Base-by-base conservation (phyloP, 2,113 vertebrate genomes). In the Calyptomena viridis region DNA sequence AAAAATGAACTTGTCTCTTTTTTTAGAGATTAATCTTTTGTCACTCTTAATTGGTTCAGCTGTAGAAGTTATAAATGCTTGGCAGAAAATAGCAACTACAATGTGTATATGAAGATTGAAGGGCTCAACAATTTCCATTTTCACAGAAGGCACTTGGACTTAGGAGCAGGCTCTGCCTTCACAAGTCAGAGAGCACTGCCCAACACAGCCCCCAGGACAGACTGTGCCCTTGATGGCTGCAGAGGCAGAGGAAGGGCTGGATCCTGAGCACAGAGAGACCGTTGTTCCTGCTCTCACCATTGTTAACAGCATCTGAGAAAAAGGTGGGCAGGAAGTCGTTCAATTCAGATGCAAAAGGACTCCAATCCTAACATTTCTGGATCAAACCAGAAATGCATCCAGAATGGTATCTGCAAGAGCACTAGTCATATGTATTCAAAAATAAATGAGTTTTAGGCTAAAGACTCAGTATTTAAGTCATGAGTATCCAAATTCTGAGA, bases 281-380 rank as follows among this genome's bases (percentile, higher is more conserved):
- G 11, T 50, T 97, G 86, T 81, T 86, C 81, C 63, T 12, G 18
- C 67, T 50, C 75, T 69, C 42, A 63, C 37, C 46, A 49, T 17
- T 46, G 39, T 23, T 67, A 78, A 20, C 1, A 76, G 40, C 55
- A 59, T 39, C 63, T 83, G 86, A 90, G 68, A 71, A 93, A 67
- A 67, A 95, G 91, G 93, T 94, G 84, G 91, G 76, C 79, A 94
- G 73, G 72, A 92, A 94, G 64, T 72, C 8, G 64, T 64, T 84
- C 56, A 28, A 76, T 82, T 91, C 80, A 89, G 56, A 94, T 39
- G 74, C 58, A 52, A 75, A 87, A 78, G 52, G 5, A 46, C 40
- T 82, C 31, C 76, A 86, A 50, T 8, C 17, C 42, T 59, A 83
- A 47, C 27, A 30, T 39, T 93, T 86, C 85, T 94, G 46, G 37